A percentile compares a stretch with the other conserved stretches of the same genome.
These are phyloP conservation scores for Nibea albiflora DNA, from an alignment of 2,113 vertebrate species.

Conservation along the genomic window DNA sequence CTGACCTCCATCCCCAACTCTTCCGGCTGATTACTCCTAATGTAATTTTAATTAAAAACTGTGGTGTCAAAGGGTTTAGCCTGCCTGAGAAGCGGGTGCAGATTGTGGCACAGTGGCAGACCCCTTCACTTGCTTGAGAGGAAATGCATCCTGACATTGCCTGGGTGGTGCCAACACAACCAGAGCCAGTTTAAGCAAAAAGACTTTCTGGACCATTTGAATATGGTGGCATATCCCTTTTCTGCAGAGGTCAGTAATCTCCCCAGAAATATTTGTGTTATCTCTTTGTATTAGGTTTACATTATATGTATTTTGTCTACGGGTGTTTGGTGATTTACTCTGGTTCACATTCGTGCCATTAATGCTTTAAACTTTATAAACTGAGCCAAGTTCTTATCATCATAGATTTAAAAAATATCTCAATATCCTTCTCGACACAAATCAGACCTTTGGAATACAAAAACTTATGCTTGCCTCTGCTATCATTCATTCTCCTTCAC, in stretches of 20 bases:
- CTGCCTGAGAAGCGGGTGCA: constrained; percentile 98
- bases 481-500: not conserved
- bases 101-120: constrained; percentile 97
- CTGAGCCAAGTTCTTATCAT: not conserved
- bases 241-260: not conserved
- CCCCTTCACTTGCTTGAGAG: constrained; percentile 96
- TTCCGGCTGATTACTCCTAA: constrained; percentile 99
- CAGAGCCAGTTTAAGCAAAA: constrained; percentile 73
- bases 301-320: not conserved
- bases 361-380: not conserved
- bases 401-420: not conserved
- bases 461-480: not conserved
- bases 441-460: not conserved
- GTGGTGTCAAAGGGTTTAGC: constrained; percentile 99
- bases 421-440: not conserved
- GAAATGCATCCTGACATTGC: constrained; percentile 96
- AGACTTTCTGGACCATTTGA: constrained; percentile 35
- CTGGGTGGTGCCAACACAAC: constrained; percentile 69
- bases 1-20: constrained; percentile 85
- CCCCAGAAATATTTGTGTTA: not conserved
- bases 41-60: constrained; percentile 99
- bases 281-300: not conserved
- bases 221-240: not conserved
- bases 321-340: not conserved
- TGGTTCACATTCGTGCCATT: not conserved